These are phyloP conservation scores for Seladonia tumulorum DNA, from an alignment of 2,888 invertebrate genomes.

Conservation along the genomic window DNA sequence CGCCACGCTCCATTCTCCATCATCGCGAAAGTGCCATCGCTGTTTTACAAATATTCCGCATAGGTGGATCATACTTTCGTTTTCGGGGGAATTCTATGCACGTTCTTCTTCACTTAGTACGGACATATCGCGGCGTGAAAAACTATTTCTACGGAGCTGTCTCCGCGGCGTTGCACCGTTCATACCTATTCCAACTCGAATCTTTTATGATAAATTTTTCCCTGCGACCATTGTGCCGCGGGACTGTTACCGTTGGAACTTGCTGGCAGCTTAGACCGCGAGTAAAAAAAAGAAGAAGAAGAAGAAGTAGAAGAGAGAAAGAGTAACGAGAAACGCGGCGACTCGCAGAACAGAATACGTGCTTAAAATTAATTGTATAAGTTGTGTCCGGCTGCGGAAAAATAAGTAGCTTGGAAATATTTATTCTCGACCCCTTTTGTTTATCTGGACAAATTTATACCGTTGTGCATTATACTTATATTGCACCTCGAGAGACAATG, in stretches of 20 bases:
- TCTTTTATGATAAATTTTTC: slow-evolving; percentile 44
- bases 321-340: slow-evolving; percentile 12
- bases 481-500: background rate
- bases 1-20: background rate
- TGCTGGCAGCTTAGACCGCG: slow-evolving; percentile 1
- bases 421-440: background rate
- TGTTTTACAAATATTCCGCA: slow-evolving; percentile 44
- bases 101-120: slow-evolving; percentile 35
- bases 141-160: slow-evolving; percentile 48
- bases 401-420: slow-evolving; percentile 10
- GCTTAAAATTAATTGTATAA: slow-evolving; percentile 13
- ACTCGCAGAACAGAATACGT: slow-evolving; percentile 10
- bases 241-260: background rate
- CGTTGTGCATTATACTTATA: background rate
- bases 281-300: background rate
- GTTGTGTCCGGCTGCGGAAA: background rate
- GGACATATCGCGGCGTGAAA: slow-evolving; percentile 35
- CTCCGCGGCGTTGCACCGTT: slow-evolving; percentile 24
- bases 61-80: slow-evolving; percentile 41
- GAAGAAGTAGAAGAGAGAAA: background rate
- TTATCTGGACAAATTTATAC: slow-evolving; percentile 10
- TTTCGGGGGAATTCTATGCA: slow-evolving; percentile 42
- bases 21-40: background rate
- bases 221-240: background rate
- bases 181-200: slow-evolving; percentile 45